Evolutionary conservation across 2,113 vertebrate genomes (phyloP).

Genomic region (Chascanopsetta lugubris): DNA sequence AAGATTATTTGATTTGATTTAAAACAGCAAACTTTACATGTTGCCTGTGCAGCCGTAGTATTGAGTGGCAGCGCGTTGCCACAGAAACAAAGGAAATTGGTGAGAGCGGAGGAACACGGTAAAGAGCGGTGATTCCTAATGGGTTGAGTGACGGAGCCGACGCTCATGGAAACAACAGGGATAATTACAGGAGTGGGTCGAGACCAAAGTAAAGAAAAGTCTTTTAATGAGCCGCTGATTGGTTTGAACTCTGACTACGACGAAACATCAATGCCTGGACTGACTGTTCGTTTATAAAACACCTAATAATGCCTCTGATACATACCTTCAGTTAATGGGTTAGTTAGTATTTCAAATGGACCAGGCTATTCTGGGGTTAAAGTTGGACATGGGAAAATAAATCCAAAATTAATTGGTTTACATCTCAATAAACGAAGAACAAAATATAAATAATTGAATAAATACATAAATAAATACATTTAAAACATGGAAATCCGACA

Average conservation of each 20-base stretch:
- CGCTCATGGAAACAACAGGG: slow-evolving; percentile 50
- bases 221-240: slow-evolving; percentile 8
- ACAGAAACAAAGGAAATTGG: slow-evolving; percentile 32
- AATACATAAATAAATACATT: too few relatives aligned
- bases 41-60: background rate
- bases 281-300: background rate
- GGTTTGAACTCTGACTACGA: background rate
- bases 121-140: slow-evolving; percentile 19
- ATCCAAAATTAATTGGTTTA: too few relatives aligned
- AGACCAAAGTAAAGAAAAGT: slow-evolving; percentile 8
- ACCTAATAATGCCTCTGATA: too few relatives aligned
- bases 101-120: slow-evolving; percentile 17
- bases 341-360: too few relatives aligned
- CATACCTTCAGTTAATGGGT: too few relatives aligned
- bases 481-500: too few relatives aligned
- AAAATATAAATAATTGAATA: too few relatives aligned
- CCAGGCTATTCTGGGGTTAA: too few relatives aligned
- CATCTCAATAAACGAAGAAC: too few relatives aligned
- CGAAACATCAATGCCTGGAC: too few relatives aligned
- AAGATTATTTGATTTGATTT: too few relatives aligned
- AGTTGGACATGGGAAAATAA: too few relatives aligned
- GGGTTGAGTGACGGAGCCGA: slow-evolving; percentile 21
- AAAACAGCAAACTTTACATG: slow-evolving; percentile 5
- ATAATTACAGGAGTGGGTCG: slow-evolving; percentile 35
- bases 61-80: slow-evolving; percentile 1